A percentile compares a stretch with the other conserved stretches of the same genome.
Conservation (phyloP, 2,113 vertebrate species). For the Apistogramma diplotaenia region DNA sequence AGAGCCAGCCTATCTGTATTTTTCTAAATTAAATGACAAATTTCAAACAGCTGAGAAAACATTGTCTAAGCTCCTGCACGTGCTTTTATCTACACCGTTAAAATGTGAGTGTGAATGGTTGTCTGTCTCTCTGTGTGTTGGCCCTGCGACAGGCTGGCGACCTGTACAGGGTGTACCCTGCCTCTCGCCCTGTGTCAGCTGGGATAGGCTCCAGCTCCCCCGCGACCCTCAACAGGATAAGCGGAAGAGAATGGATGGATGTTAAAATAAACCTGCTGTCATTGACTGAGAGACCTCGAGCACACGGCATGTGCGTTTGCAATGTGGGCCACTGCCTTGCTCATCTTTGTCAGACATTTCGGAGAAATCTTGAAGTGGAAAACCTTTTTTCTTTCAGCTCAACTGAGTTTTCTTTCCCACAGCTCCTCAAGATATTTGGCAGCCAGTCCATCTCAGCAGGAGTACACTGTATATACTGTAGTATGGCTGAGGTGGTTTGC, state of each 20-base stretch:
- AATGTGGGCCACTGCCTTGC: neutral
- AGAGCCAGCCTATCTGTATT: neutral
- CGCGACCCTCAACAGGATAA: no score
- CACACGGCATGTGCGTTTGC: neutral
- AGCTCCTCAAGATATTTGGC: conserved; percentile 16
- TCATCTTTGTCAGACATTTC: conserved; percentile 4
- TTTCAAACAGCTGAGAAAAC: conserved; percentile 47
- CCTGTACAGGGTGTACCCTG: no score
- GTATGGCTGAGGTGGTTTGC: neutral
- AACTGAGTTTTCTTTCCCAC: conserved; percentile 26
- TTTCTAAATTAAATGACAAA: conserved; percentile 10
- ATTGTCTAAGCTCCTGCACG: neutral
- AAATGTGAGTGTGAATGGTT: no score
- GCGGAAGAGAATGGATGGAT: no score
- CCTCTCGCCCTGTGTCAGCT: no score
- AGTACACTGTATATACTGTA: neutral
- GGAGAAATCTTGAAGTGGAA: conserved; percentile 7
- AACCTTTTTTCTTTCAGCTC: conserved; percentile 1
- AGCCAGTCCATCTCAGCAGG: neutral
- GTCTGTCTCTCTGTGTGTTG: no score
- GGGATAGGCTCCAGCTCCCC: no score
- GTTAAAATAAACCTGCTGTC: conserved; percentile 6
- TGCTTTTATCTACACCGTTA: neutral
- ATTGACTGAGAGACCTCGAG: neutral
- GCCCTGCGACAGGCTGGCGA: no score